Conservation (phyloP, 2,888 invertebrate species). For the Ophioninae sp. region DNA sequence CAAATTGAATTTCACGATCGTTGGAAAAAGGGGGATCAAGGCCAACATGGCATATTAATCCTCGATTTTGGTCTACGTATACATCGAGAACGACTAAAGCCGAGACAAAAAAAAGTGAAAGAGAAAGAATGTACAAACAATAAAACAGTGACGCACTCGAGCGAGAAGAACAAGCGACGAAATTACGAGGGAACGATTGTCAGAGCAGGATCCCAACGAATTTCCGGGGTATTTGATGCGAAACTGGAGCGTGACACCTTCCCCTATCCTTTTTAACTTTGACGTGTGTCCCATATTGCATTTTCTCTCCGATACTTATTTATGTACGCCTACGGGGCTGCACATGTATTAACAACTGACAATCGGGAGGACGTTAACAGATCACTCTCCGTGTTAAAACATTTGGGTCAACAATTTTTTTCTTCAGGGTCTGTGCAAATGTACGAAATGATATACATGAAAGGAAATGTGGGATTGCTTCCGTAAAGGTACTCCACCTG, state of each 20-base stretch:
- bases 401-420: neutral
- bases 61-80: constrained; percentile 15
- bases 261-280: constrained; percentile 4
- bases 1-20: constrained; percentile 55
- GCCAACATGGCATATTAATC: neutral
- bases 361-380: neutral
- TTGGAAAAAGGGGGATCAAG: neutral
- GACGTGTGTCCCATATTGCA: constrained; percentile 1
- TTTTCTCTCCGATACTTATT: constrained; percentile 13
- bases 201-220: constrained; percentile 37
- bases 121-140: constrained; percentile 1
- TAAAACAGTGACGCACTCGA: constrained; percentile 38
- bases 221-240: constrained; percentile 45
- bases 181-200: constrained; percentile 33
- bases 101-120: neutral
- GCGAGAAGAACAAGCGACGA: constrained; percentile 21
- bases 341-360: neutral
- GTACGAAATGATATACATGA: too few species aligned
- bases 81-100: neutral
- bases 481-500: too few species aligned
- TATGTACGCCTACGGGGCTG: neutral
- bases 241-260: constrained; percentile 37
- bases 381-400: neutral
- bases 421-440: neutral
- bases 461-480: too few species aligned